These are phyloP conservation scores for Pachydiplax longipennis DNA, from an alignment of 2,888 invertebrate genomes.

Conservation along the genomic window DNA sequence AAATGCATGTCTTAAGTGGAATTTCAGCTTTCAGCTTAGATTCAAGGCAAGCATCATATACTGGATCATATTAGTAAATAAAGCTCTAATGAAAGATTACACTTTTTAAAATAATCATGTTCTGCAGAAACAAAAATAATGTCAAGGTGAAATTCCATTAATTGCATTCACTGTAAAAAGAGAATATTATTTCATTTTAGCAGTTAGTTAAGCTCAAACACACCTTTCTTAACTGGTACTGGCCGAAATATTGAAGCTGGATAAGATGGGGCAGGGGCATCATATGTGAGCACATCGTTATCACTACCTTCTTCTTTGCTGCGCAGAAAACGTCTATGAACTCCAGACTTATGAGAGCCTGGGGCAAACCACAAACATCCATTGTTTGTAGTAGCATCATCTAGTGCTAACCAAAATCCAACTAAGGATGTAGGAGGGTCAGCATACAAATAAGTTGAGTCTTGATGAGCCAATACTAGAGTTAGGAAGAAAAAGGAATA, in stretches of 20 bases:
- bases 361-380: constrained; percentile 93
- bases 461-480: constrained; percentile 81
- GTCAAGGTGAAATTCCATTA: too few relatives aligned
- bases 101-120: too few relatives aligned
- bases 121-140: too few relatives aligned
- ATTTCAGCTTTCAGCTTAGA: too few relatives aligned
- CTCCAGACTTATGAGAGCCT: constrained; percentile 88
- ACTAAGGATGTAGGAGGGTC: constrained; percentile 77
- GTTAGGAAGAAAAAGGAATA: neutral
- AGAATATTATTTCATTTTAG: too few relatives aligned
- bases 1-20: too few relatives aligned
- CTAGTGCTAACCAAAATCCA: constrained; percentile 96
- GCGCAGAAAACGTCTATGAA: constrained; percentile 74
- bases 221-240: constrained; percentile 85
- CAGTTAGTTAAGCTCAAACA: constrained; percentile 43
- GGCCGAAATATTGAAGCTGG: constrained; percentile 77
- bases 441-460: constrained; percentile 86
- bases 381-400: constrained; percentile 91
- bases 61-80: too few relatives aligned
- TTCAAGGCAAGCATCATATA: too few relatives aligned
- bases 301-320: constrained; percentile 73
- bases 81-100: too few relatives aligned
- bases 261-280: constrained; percentile 72
- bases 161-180: too few relatives aligned
- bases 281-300: constrained; percentile 68